Base-by-base conservation (phyloP, 2,113 vertebrate species). In the Dipodomys ordii region DNA sequence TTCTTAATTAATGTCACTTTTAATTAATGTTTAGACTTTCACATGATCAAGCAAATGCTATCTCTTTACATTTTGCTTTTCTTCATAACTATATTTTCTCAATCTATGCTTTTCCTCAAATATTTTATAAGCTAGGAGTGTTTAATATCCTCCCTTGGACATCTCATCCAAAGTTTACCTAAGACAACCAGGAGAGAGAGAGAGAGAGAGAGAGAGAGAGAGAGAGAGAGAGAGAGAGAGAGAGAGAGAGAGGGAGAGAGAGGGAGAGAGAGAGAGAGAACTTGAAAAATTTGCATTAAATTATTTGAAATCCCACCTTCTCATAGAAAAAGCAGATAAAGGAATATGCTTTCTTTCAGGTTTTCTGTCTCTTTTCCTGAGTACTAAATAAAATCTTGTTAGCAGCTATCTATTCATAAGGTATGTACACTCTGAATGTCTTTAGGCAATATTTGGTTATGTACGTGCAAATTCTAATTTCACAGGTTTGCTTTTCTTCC, bases 371-470 rank as follows among this genome's bases (percentile, higher is more conserved):
- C 49, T 80, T 83, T 80, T 10, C 19, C 32, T 44, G 5, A 82
- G 23, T 57, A 73, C 25, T 79, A 93, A 88, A 94, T 94, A 83
- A 93, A 92, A 69, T 90, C 39, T 85, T 92, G 46, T 95, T 89
- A 96, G n/a, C 27, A 95, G 84, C 23, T 71, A 74, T 82, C 19
- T 92, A 32, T 92, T 92, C 88, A 82, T 83, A 85, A 95, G 92
- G 82, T 94, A 44, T 69, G 95, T 88, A 62, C 19, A 44, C 20
- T 13, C 35, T 69, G 57, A 27, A 72, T 82, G 81, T 91, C 71
- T 87, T 62, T 39, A 39, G 62, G 39, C 28, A 84, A 28, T 89
- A 80, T 82, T 88, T 96, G 87, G 11, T 87, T 92, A 79, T 19
- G 19, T 18, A 68, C 83, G 65, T 84, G 28, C 64, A 88, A 85